Evolutionary conservation across 2,888 invertebrate species (phyloP).

Genomic region (Dasysyrphus albostriatus): DNA sequence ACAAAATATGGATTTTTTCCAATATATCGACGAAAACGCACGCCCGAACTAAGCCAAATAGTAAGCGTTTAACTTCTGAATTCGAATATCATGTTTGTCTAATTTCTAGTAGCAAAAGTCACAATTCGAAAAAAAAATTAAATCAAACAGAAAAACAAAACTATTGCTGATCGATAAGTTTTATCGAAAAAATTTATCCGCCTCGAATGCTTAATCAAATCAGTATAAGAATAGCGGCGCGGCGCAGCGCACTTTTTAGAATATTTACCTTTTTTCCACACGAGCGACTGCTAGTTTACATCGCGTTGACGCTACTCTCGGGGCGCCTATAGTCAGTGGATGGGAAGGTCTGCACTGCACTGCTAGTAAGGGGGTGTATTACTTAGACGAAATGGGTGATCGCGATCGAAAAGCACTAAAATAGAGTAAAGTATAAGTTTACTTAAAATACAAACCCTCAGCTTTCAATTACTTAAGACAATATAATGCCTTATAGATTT

Average conservation of each 20-base stretch:
- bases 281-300: slow-evolving; percentile 29
- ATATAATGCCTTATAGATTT: neutral
- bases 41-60: slow-evolving; percentile 24
- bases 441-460: neutral
- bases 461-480: neutral
- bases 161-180: slow-evolving; percentile 48
- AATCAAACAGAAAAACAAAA: slow-evolving; percentile 4
- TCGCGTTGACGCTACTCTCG: slow-evolving; percentile 5
- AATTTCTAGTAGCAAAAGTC: slow-evolving; percentile 11
- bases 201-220: slow-evolving; percentile 70
- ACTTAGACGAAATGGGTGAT: slow-evolving; percentile 2
- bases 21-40: slow-evolving; percentile 22
- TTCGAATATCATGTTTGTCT: neutral
- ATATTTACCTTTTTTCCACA: slow-evolving; percentile 28
- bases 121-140: slow-evolving; percentile 17
- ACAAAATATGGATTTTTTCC: slow-evolving; percentile 23
- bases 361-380: neutral
- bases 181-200: slow-evolving; percentile 68
- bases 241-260: slow-evolving; percentile 17
- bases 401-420: neutral
- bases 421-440: neutral
- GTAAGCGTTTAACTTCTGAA: slow-evolving; percentile 8
- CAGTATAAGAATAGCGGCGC: slow-evolving; percentile 49
- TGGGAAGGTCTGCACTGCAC: neutral
- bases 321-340: neutral